These are phyloP conservation scores for Cephus spinipes DNA, from an alignment of 2,888 invertebrate species.

Conservation along the genomic window DNA sequence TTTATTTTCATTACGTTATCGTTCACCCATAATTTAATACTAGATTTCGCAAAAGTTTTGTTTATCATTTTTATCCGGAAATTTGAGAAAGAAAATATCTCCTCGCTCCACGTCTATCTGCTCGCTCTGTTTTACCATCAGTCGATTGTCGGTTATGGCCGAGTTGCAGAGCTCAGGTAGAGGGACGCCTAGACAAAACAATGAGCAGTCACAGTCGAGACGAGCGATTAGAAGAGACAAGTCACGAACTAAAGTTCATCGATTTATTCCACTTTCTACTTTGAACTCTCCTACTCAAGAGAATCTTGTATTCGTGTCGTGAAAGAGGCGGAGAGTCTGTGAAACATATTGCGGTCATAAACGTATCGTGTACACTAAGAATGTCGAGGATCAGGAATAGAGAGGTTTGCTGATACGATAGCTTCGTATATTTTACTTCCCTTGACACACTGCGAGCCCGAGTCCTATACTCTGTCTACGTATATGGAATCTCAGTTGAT, in stretches of 20 bases:
- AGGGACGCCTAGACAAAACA: not conserved
- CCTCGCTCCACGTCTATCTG: not conserved
- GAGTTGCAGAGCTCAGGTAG: not conserved
- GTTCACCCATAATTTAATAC: too few relatives aligned
- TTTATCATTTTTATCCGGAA: too few relatives aligned
- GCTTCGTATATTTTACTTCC: not conserved
- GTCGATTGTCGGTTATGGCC: not conserved
- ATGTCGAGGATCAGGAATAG: not conserved
- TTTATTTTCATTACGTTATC: not conserved
- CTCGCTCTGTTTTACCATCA: not conserved
- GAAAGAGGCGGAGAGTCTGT: not conserved
- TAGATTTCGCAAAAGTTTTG: too few relatives aligned
- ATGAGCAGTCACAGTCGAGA: not conserved
- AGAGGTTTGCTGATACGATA: not conserved
- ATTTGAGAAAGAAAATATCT: too few relatives aligned
- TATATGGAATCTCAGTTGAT: not conserved
- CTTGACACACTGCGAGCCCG: not conserved
- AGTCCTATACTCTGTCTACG: not conserved
- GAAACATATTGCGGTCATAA: not conserved
- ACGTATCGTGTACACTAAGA: not conserved
- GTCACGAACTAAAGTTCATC: conserved; percentile 31
- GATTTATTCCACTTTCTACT: conserved; percentile 40
- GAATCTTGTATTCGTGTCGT: not conserved
- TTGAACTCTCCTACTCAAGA: conserved; percentile 4
- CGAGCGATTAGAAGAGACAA: conserved; percentile 1